Evolutionary conservation across 2,888 invertebrate genomes (phyloP).

Genomic region (Camptogramma bilineatum): DNA sequence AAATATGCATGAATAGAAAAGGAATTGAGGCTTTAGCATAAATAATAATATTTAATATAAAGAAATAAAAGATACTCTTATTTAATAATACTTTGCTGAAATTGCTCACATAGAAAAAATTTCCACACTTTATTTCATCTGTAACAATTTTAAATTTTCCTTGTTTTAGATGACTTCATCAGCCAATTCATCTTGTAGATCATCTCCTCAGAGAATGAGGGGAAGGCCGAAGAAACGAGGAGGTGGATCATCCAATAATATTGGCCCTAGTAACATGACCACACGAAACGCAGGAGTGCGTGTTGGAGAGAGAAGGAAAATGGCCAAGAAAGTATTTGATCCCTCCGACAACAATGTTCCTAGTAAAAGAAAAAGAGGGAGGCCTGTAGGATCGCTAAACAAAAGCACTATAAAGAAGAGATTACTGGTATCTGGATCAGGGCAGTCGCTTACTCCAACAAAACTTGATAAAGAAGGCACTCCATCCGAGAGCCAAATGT

Average conservation of each 20-base stretch:
- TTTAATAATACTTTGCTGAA: not conserved
- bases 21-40: too few species aligned
- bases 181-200: slow-evolving; percentile 80
- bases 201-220: slow-evolving; percentile 78
- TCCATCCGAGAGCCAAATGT: slow-evolving; percentile 73
- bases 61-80: too few species aligned
- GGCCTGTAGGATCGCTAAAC: slow-evolving; percentile 87
- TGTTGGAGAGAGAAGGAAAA: slow-evolving; percentile 87
- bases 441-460: slow-evolving; percentile 47
- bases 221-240: slow-evolving; percentile 77
- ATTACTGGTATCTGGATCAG: slow-evolving; percentile 65
- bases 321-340: slow-evolving; percentile 94
- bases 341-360: slow-evolving; percentile 93
- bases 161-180: slow-evolving; percentile 78
- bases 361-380: slow-evolving; percentile 88
- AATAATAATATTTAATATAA: too few species aligned
- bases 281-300: slow-evolving; percentile 76
- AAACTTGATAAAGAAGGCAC: slow-evolving; percentile 69
- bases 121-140: not conserved
- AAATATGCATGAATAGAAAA: too few species aligned
- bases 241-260: slow-evolving; percentile 61
- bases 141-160: slow-evolving; percentile 3
- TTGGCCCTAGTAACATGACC: slow-evolving; percentile 57
- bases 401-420: slow-evolving; percentile 85
- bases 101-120: not conserved